Evolutionary conservation across 2,113 vertebrate species (phyloP).

Genomic region (Alaudala cheleensis): DNA sequence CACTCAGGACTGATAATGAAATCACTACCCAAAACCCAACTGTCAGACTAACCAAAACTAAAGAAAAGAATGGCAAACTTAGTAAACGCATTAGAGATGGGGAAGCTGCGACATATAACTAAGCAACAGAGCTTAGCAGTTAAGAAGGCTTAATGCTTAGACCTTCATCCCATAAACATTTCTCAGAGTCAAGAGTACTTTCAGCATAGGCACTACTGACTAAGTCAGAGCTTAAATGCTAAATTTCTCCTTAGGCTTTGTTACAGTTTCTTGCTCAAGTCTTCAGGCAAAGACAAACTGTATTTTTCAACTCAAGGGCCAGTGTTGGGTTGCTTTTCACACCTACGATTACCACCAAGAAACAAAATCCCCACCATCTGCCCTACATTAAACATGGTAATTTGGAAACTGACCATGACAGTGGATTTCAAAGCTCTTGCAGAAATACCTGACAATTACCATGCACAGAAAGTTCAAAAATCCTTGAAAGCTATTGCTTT

Average conservation of each 20-base stretch:
- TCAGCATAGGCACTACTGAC: neutral
- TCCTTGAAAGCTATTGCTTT: neutral
- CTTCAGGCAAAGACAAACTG: neutral
- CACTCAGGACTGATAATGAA: neutral
- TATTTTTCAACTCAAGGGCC: neutral
- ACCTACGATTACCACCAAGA: neutral
- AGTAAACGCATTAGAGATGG: neutral
- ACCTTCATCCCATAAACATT: conserved; percentile 5
- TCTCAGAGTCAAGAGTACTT: neutral
- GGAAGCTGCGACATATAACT: neutral
- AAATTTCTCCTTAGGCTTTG: neutral
- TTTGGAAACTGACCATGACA: neutral
- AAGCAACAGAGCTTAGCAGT: neutral
- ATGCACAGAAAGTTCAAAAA: neutral
- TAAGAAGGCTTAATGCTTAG: conserved; percentile 25
- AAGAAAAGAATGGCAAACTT: neutral
- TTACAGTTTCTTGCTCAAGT: neutral
- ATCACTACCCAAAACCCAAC: neutral
- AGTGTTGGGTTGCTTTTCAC: neutral
- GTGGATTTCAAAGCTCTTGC: neutral
- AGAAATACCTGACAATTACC: neutral
- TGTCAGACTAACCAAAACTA: neutral
- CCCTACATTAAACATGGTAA: neutral
- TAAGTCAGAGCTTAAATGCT: neutral
- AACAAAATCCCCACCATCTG: neutral